These are phyloP conservation scores for Onthophagus taurus DNA, from an alignment of 1,140 invertebrate species.

Conservation along the genomic window DNA sequence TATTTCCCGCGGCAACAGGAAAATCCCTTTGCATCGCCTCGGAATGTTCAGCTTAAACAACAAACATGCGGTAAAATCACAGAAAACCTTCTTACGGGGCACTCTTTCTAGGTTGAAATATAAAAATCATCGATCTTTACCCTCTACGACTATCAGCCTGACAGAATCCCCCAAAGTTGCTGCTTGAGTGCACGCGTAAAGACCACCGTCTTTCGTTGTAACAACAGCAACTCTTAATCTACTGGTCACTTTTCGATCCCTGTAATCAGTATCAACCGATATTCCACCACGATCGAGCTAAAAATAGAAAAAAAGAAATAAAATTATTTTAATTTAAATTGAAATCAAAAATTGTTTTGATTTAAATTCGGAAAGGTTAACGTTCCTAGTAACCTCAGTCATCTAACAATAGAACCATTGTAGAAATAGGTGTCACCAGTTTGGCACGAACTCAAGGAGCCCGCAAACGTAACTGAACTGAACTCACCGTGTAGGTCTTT, in stretches of 20 bases:
- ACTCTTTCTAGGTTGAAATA: background rate
- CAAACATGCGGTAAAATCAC: slow-evolving; percentile 12
- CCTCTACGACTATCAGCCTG: slow-evolving; percentile 40
- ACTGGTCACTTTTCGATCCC: slow-evolving; percentile 29
- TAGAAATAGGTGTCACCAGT: too few species aligned
- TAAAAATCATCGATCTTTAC: slow-evolving; percentile 27
- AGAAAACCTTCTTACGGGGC: background rate
- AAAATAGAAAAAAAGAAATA: slow-evolving; percentile 12
- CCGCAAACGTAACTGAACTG: too few species aligned
- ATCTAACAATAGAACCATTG: too few species aligned
- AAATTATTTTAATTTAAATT: slow-evolving; percentile 8
- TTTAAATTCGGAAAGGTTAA: too few species aligned
- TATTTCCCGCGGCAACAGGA: slow-evolving; percentile 12
- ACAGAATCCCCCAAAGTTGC: slow-evolving; percentile 36
- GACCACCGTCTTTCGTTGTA: slow-evolving; percentile 38
- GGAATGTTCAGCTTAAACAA: slow-evolving; percentile 27
- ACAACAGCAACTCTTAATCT: slow-evolving; percentile 35
- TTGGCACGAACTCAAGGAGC: too few species aligned
- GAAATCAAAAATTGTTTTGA: too few species aligned
- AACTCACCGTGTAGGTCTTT: too few species aligned
- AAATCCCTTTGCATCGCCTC: slow-evolving; percentile 34
- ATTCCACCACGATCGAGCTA: slow-evolving; percentile 31
- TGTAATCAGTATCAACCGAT: slow-evolving; percentile 34
- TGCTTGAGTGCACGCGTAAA: slow-evolving; percentile 41
- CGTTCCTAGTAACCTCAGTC: too few species aligned